These are phyloP conservation scores for Timandra comae DNA, from an alignment of 2,888 invertebrate species.

Conservation along the genomic window DNA sequence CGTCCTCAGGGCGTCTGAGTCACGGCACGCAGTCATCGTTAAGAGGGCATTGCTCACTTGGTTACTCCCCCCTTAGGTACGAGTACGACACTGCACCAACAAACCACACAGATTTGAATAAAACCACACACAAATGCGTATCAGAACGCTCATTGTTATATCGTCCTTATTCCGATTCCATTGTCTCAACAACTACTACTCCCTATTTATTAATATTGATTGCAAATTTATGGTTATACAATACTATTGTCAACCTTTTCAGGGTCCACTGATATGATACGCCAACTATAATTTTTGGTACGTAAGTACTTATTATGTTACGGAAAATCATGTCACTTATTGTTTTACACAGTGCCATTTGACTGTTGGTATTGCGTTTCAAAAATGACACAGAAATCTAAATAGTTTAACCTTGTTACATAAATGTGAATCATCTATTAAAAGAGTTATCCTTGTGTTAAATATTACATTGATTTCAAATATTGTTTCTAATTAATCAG, in stretches of 20 bases:
- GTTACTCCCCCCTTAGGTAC: conserved; percentile 55
- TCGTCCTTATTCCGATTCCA: conserved; percentile 64
- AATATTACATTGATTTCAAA: conserved; percentile 2
- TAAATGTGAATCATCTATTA: conserved; percentile 19
- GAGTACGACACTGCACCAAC: conserved; percentile 52
- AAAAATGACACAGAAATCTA: conserved; percentile 24
- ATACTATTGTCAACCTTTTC: conserved; percentile 52
- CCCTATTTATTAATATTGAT: conserved; percentile 55
- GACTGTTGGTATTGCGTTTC: conserved; percentile 14
- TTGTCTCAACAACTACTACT: conserved; percentile 50
- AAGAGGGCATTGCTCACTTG: conserved; percentile 74
- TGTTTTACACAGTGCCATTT: conserved; percentile 18
- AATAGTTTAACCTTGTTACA: conserved; percentile 22
- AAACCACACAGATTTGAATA: conserved; percentile 43
- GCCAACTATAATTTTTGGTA: conserved; percentile 10
- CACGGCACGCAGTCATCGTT: conserved; percentile 65
- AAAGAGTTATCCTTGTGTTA: conserved; percentile 11
- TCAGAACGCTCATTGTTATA: conserved; percentile 58
- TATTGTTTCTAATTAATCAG: too few species aligned
- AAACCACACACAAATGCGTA: conserved; percentile 49
- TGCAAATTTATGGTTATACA: conserved; percentile 55
- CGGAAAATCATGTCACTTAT: conserved; percentile 31
- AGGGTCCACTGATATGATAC: conserved; percentile 28
- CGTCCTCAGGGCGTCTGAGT: conserved; percentile 73
- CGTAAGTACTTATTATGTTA: conserved; percentile 16